These are phyloP conservation scores for Gadopsis bispinosus DNA, from an alignment of 2,797 vertebrate genomes.

Conservation along the genomic window DNA sequence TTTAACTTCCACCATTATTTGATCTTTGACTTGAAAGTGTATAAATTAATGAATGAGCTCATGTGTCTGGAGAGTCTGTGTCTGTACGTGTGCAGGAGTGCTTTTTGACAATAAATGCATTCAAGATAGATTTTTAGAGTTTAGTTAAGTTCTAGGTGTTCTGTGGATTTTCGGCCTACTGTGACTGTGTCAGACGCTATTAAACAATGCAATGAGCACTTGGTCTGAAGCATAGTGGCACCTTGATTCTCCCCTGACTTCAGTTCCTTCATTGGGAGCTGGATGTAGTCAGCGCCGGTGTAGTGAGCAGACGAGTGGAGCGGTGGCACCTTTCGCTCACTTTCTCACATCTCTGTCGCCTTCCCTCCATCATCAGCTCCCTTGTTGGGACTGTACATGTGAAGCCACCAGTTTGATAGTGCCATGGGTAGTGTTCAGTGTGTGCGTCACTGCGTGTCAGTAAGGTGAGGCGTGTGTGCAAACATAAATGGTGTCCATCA, in stretches of 20 bases:
- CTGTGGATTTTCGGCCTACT: too few relatives aligned
- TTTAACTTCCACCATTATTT: background rate
- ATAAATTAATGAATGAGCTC: background rate
- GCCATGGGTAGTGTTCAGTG: background rate
- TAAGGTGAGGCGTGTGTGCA: background rate
- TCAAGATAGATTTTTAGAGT: too few relatives aligned
- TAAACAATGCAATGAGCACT: background rate
- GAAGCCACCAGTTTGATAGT: background rate
- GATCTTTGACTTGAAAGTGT: background rate
- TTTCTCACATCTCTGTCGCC: constrained; percentile 12
- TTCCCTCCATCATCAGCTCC: constrained; percentile 10
- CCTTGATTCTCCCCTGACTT: background rate
- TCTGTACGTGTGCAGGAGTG: background rate
- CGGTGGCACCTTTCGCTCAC: background rate
- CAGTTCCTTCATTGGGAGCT: background rate
- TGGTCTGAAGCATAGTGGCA: background rate
- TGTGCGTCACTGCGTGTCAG: background rate
- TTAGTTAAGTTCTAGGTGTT: too few relatives aligned
- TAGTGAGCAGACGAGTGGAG: background rate
- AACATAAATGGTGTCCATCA: constrained; percentile 22
- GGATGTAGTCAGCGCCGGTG: background rate
- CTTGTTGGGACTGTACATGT: background rate
- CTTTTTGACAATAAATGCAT: background rate
- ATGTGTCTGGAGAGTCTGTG: too few relatives aligned
- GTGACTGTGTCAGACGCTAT: too few relatives aligned